Evolutionary conservation across 2,113 vertebrate species (phyloP).

Genomic region (Lucifuga dentata): DNA sequence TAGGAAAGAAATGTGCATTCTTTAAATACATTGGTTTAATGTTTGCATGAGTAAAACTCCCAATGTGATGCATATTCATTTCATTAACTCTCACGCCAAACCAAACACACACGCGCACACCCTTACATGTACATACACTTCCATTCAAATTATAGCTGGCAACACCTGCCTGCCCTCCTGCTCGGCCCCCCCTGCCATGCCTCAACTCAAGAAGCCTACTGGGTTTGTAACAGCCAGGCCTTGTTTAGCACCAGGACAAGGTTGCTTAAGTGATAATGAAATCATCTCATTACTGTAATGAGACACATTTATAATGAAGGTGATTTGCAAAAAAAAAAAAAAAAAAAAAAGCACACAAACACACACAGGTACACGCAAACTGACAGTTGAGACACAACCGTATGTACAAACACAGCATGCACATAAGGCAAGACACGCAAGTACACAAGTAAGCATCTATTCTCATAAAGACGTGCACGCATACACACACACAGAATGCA

Average conservation of each 20-base stretch:
- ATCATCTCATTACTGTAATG: slow-evolving; percentile 83
- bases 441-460: background rate
- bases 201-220: slow-evolving; percentile 56
- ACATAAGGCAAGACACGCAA: background rate
- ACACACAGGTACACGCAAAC: slow-evolving; percentile 18
- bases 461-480: slow-evolving; percentile 3
- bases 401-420: background rate
- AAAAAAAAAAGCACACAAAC: background rate
- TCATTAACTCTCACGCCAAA: background rate
- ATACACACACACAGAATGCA: slow-evolving; percentile 10
- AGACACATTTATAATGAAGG: slow-evolving; percentile 76
- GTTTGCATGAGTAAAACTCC: slow-evolving; percentile 3
- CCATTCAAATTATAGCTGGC: slow-evolving; percentile 20
- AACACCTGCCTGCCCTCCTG: slow-evolving; percentile 55
- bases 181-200: slow-evolving; percentile 29
- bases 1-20: slow-evolving; percentile 11
- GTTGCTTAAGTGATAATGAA: slow-evolving; percentile 82
- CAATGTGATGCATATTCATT: background rate
- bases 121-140: slow-evolving; percentile 26
- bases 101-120: slow-evolving; percentile 12
- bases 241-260: slow-evolving; percentile 77
- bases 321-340: slow-evolving; percentile 69
- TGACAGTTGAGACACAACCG: slow-evolving; percentile 27
- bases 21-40: no score
- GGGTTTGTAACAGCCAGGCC: slow-evolving; percentile 56